phyloP scores from a whole-genome alignment of 2,113 vertebrate genomes.

The Hepsetus odoe region DNA sequence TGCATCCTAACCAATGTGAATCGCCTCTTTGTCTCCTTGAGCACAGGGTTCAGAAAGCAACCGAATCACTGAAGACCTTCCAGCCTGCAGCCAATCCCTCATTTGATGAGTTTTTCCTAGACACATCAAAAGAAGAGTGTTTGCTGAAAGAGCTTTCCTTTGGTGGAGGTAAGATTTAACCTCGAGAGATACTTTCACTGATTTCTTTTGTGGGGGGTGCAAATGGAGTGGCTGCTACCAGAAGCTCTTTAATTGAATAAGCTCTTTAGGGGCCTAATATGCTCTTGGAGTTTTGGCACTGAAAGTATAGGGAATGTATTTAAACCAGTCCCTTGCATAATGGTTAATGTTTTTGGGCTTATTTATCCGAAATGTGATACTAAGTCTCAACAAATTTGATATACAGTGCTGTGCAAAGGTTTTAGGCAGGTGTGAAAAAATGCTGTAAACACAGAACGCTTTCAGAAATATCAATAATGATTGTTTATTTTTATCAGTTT shows the following conservation, averaged over 20 bases:
- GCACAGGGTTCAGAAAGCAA: conserved; percentile 91
- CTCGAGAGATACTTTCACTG: neutral
- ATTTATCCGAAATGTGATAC: neutral
- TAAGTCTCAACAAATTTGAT: neutral
- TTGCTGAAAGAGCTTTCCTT: conserved; percentile 87
- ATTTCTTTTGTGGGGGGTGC: neutral
- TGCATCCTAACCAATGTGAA: neutral
- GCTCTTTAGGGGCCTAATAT: conserved; percentile 27
- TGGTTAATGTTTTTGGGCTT: neutral
- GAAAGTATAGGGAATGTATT: conserved; percentile 12
- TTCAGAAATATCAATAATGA: too few species aligned
- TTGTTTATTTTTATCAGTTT: too few species aligned
- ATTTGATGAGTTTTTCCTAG: conserved; percentile 91
- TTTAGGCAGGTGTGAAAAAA: too few species aligned
- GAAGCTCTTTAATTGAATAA: conserved; percentile 50
- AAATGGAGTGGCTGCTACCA: conserved; percentile 30
- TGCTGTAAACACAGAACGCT: too few species aligned
- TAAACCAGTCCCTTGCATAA: conserved; percentile 47
- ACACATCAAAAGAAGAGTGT: conserved; percentile 84
- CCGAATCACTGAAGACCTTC: conserved; percentile 91
- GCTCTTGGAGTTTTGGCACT: conserved; percentile 36
- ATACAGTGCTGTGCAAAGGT: neutral
- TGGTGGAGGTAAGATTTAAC: conserved; percentile 79
- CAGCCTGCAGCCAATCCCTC: conserved; percentile 85
- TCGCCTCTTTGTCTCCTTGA: neutral